Evolutionary conservation across 1,140 invertebrate species (phyloP), one percentile per base, ranked within the genome.

Genomic region (Ladona fulva): DNA sequence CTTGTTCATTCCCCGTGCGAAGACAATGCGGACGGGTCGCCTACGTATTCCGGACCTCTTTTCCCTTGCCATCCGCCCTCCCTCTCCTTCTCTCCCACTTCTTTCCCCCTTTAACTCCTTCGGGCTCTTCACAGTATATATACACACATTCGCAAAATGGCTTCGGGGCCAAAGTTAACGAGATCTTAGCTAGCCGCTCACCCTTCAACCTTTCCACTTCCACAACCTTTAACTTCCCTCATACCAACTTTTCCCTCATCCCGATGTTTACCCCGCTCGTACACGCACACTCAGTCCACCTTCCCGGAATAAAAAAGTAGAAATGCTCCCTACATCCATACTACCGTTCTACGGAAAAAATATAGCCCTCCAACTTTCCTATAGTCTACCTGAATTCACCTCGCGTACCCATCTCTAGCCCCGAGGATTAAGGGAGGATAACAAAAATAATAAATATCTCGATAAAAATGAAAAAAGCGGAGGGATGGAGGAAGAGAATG

Each of bases 41-140:
- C 84, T 84, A 84, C 84, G 85, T 85, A 85, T 85, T 85, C 83
- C 83, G 82, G 82, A 83, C 82, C 11, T 25, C 75, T n/a, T 24
- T 10, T 42, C 25, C 24, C 75, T 42, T 76, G n/a, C 75, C n/a
- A 19, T 19, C 11, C 25, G n/a, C n/a, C 75, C 25, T 24, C 11
- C 11, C 75, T 11, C 75, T 25, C 25, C 25, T n/a, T n/a, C n/a
- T n/a, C 24, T 22, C n/a, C 42, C n/a, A 76, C 25, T 76, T 19
- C 52, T 6, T 66, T 66, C 52, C 52, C 14, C 52, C 14, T n/a
- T n/a, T n/a, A n/a, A n/a, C n/a, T 66, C 52, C 52, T 66, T 22
- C 52, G n/a, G 52, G 52, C 52, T 66, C 14, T 5, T 12, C 12
- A 22, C 52, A 66, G 3, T 22, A 66, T 3, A 66, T 66, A 52